Percentiles rank a stretch among this genome's conserved stretches.
Evolutionary conservation across 2,113 vertebrate species (phyloP).

Genomic region (Lamprotornis superbus): DNA sequence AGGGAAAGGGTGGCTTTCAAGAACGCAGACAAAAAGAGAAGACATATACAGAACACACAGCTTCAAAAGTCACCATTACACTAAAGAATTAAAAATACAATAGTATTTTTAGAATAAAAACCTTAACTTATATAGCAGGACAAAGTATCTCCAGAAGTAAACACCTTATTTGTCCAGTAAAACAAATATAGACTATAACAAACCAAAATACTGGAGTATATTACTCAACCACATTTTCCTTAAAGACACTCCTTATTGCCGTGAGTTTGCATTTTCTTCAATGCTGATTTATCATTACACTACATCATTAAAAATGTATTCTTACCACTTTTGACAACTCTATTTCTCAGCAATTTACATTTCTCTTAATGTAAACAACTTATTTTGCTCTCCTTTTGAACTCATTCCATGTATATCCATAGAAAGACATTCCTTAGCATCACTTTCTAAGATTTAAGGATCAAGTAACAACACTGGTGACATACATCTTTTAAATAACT

Average conservation of each 20-base stretch:
- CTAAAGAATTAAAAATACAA: background rate
- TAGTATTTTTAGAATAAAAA: background rate
- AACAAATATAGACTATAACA: background rate
- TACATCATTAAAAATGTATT: background rate
- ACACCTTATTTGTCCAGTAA: background rate
- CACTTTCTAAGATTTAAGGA: background rate
- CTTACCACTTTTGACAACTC: background rate
- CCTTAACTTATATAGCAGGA: background rate
- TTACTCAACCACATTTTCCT: background rate
- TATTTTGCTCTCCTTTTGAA: background rate
- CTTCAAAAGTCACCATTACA: background rate
- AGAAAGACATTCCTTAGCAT: background rate
- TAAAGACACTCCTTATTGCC: background rate
- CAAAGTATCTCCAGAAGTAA: background rate
- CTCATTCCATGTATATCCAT: background rate
- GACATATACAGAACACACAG: background rate
- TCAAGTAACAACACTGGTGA: background rate
- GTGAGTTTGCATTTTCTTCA: background rate
- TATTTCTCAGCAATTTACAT: background rate
- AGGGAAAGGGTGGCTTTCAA: background rate
- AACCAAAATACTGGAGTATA: background rate
- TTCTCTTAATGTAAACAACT: background rate
- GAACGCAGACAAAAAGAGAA: background rate
- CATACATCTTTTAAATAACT: background rate
- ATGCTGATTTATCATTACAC: background rate